These are phyloP conservation scores for Caenorhabditis sinica DNA, from an alignment of 2,888 invertebrate species.

Conservation along the genomic window DNA sequence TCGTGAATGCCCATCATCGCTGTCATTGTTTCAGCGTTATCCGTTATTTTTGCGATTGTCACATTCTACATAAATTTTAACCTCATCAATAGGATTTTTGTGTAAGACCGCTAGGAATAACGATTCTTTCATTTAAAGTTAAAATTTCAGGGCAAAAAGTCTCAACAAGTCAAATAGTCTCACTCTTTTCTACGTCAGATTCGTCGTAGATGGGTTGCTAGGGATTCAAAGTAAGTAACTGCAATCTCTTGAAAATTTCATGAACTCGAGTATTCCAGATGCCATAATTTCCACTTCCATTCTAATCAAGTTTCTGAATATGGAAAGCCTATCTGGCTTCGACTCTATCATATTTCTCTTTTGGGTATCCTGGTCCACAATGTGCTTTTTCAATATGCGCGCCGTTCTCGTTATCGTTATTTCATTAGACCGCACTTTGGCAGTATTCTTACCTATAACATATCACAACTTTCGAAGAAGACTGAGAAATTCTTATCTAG, in stretches of 20 bases:
- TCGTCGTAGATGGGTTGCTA: neutral
- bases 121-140: neutral
- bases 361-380: neutral
- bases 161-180: neutral
- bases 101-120: neutral
- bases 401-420: neutral
- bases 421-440: slow-evolving; percentile 2
- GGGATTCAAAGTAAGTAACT: neutral
- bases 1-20: neutral
- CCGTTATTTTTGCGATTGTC: neutral
- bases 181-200: neutral
- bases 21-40: neutral
- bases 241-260: too few relatives aligned
- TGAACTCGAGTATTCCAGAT: too few relatives aligned
- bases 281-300: neutral
- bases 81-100: neutral
- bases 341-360: neutral
- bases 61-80: neutral
- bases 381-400: neutral
- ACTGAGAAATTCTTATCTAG: neutral
- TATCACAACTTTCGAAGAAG: slow-evolving; percentile 1
- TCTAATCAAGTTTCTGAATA: neutral
- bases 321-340: too few relatives aligned
- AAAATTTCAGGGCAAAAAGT: neutral
- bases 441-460: neutral